Evolutionary conservation across 2,113 vertebrate genomes (phyloP).

Genomic region (Tichodroma muraria): DNA sequence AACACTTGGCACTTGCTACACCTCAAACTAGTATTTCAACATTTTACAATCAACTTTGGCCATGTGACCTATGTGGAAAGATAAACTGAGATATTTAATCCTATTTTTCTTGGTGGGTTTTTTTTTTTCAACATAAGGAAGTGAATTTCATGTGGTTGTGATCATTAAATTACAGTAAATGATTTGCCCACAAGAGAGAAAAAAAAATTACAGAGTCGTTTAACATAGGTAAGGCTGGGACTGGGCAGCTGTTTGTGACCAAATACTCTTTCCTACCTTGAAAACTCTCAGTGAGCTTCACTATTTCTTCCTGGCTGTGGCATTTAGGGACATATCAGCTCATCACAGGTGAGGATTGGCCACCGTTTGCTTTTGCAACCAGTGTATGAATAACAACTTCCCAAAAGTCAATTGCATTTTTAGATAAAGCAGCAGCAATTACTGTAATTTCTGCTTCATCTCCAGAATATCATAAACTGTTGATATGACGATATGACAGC

Average conservation of each 20-base stretch:
- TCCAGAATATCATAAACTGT: background rate
- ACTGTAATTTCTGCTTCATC: background rate
- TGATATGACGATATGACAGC: background rate
- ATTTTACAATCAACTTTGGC: slow-evolving; percentile 48
- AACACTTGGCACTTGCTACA: slow-evolving; percentile 39
- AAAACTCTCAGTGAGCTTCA: background rate
- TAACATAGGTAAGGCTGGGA: background rate
- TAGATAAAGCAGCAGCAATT: background rate
- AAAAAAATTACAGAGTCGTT: background rate
- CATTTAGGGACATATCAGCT: background rate
- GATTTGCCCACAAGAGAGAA: background rate
- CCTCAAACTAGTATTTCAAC: slow-evolving; percentile 65
- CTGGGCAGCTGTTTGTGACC: background rate
- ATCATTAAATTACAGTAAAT: slow-evolving; percentile 20
- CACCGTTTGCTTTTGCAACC: background rate
- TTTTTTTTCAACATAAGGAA: slow-evolving; percentile 22
- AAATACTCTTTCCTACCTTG: background rate
- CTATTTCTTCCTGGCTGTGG: background rate
- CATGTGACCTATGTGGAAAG: slow-evolving; percentile 55
- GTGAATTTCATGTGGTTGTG: background rate
- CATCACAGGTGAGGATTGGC: background rate
- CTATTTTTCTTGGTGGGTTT: background rate
- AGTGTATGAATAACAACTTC: background rate
- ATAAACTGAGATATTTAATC: slow-evolving; percentile 58
- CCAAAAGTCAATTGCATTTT: background rate